Evolutionary conservation across 2,888 invertebrate genomes (phyloP), one percentile per base, ranked within the genome.

Genomic region (Aspidiotus rigidus): DNA sequence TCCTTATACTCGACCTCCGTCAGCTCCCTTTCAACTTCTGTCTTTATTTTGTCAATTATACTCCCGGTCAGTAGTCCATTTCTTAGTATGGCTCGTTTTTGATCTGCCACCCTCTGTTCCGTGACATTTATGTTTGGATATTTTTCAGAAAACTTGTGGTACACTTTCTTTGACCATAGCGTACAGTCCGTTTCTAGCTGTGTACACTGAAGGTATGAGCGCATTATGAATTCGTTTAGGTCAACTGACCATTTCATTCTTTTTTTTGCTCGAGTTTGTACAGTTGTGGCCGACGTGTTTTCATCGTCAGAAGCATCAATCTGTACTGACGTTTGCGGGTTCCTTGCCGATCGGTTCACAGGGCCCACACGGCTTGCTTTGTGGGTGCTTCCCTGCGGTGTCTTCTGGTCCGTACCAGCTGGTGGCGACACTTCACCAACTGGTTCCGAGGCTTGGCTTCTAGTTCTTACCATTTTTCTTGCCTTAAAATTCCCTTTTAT

Each of bases 91-190:
- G 49, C 49, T n/a, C 49, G 49, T 49, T 49, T 49, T 49, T 49
- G 49, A n/a, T 49, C 49, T n/a, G 49, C 49, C n/a, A 49, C n/a
- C 49, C n/a, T 49, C n/a, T 49, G 49, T 49, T 49, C 49, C 49
- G 49, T 49, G 49, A 49, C 49, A 13, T n/a, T 49, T 11, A 49
- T 49, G 10, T 49, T 11, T n/a, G 49, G 49, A n/a, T 49, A 49
- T n/a, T 49, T 49, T n/a, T 49, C 49, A n/a, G 11, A 49, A n/a
- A 49, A 49, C n/a, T 13, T 49, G 1, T 49, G 49, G n/a, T 49
- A 49, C n/a, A 49, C 49, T n/a, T 49, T 49, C 3, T 49, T 49
- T n/a, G 11, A 13, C 49, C 49, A 49, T 49, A n/a, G 11, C 6
- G n/a, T 49, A 49, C 49, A 49, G 49, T 49, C 49, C n/a, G 49